A percentile compares a stretch with the other conserved stretches of the same genome.
Conservation (phyloP, 2,797 vertebrate genomes). For the Gephyroberyx darwinii region DNA sequence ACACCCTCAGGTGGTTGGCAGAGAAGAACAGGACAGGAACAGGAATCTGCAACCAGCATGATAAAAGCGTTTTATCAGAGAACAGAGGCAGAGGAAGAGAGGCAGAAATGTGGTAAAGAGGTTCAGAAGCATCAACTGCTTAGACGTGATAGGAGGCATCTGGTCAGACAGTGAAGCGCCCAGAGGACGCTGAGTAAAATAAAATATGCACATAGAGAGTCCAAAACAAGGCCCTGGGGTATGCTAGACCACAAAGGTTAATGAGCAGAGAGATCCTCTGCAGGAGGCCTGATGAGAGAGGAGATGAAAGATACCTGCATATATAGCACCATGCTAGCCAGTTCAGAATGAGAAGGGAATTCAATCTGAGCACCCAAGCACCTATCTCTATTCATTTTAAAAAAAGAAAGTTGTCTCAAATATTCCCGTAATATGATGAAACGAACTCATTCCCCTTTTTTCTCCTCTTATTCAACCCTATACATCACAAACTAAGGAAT, state of each 20-base stretch:
- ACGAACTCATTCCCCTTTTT: conserved; percentile 21
- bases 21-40: conserved; percentile 52
- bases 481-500: conserved; percentile 6
- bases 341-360: background rate
- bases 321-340: background rate
- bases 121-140: conserved; percentile 36
- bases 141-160: conserved; percentile 56
- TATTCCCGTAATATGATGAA: conserved; percentile 1
- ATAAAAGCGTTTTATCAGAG: conserved; percentile 63
- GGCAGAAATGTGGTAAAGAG: conserved; percentile 40
- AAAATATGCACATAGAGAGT: conserved; percentile 50
- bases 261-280: conserved; percentile 65
- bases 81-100: conserved; percentile 30
- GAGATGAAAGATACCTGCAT: conserved; percentile 27
- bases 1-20: conserved; percentile 69
- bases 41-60: conserved; percentile 57
- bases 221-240: conserved; percentile 50
- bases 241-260: conserved; percentile 65
- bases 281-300: conserved; percentile 43
- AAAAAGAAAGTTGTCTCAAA: conserved; percentile 23
- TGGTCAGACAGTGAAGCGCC: conserved; percentile 58
- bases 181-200: conserved; percentile 46
- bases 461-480: background rate
- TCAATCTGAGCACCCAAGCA: background rate
- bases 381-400: conserved; percentile 17